These are phyloP conservation scores for Caloenas nicobarica DNA, from an alignment of 2,113 vertebrate species.

Conservation along the genomic window DNA sequence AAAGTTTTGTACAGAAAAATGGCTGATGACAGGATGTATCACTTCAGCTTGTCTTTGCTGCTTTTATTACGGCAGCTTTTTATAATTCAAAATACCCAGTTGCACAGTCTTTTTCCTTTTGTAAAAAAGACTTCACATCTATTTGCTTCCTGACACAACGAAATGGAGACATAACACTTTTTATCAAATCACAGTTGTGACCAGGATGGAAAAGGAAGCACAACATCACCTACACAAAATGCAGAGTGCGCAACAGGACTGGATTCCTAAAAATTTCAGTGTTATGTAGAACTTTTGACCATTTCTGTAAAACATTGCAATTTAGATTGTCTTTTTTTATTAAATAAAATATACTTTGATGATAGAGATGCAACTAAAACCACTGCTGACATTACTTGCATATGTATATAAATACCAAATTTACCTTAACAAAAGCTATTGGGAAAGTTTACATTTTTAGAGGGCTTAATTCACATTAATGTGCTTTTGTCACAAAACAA, in stretches of 20 bases:
- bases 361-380: not conserved
- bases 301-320: not conserved
- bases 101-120: not conserved
- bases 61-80: not conserved
- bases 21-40: not conserved
- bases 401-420: constrained; percentile 15
- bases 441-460: constrained; percentile 32
- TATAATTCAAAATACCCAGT: not conserved
- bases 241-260: not conserved
- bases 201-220: not conserved
- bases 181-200: not conserved
- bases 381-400: not conserved
- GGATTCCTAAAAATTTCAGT: not conserved
- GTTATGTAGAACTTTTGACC: not conserved
- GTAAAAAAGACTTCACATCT: not conserved
- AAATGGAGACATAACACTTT: not conserved
- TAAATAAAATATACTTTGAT: not conserved
- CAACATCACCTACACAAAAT: not conserved
- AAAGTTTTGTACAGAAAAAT: not conserved
- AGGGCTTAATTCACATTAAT: constrained; percentile 39
- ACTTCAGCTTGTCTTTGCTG: not conserved
- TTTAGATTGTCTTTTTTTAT: not conserved
- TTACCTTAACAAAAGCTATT: not conserved
- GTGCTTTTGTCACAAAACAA: constrained; percentile 69
- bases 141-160: not conserved